phyloP scores from a whole-genome alignment of 2,888 invertebrate species.

The Sphaerophoria taeniata region DNA sequence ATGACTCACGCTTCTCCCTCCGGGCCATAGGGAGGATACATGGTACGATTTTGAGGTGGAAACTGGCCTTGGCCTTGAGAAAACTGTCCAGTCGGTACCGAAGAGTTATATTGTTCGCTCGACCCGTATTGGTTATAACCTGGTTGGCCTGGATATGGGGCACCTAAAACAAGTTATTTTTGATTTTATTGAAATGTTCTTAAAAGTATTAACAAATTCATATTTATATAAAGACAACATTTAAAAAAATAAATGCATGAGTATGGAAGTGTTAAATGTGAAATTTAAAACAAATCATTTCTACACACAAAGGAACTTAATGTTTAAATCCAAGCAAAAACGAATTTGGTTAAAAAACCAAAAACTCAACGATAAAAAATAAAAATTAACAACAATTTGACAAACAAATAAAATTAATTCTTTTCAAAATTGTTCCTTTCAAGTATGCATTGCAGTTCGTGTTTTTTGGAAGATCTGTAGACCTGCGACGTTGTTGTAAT shows the following conservation, averaged over 20 bases:
- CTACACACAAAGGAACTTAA: constrained; percentile 15
- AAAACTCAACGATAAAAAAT: not conserved
- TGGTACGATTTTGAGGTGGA: constrained; percentile 89
- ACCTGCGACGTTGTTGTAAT: too few species aligned
- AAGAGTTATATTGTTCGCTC: constrained; percentile 85
- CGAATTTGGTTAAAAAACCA: not conserved
- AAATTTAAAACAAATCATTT: not conserved
- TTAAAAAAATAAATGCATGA: constrained; percentile 33
- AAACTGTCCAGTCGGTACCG: constrained; percentile 85
- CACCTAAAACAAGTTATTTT: constrained; percentile 77
- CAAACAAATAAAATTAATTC: not conserved
- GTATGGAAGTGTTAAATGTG: constrained; percentile 28
- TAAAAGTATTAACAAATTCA: constrained; percentile 20
- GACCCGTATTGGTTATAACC: constrained; percentile 88
- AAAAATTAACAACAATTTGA: not conserved
- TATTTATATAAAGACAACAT: not conserved
- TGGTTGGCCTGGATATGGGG: constrained; percentile 86
- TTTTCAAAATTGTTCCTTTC: too few species aligned
- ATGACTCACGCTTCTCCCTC: constrained; percentile 86
- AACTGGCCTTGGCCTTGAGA: constrained; percentile 85
- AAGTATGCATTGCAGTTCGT: too few species aligned
- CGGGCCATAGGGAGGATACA: constrained; percentile 90
- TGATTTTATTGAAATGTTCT: constrained; percentile 38
- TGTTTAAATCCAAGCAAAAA: constrained; percentile 19
- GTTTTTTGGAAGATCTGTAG: too few species aligned